Percentiles rank a stretch among this genome's conserved stretches.
phyloP scores from a whole-genome alignment of 2,888 invertebrate species.

The Chesias legatella region DNA sequence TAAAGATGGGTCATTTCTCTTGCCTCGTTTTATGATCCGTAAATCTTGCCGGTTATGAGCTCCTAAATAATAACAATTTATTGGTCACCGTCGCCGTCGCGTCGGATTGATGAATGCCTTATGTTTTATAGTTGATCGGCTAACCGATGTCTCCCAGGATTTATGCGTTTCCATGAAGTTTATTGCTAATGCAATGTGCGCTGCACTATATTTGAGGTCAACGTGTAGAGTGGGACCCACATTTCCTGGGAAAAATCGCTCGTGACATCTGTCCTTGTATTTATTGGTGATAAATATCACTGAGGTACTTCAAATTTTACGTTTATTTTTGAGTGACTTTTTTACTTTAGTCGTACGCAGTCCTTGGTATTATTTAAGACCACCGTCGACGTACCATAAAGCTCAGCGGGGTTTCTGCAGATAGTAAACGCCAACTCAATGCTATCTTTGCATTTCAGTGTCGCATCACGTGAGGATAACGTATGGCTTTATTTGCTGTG shows the following conservation, averaged over 20 bases:
- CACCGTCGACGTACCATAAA: constrained; percentile 33
- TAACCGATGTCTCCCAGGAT: constrained; percentile 55
- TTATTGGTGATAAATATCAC: not conserved
- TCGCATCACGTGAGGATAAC: constrained; percentile 29
- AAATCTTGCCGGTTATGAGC: constrained; percentile 74
- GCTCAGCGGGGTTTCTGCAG: constrained; percentile 35
- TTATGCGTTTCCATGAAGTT: constrained; percentile 62
- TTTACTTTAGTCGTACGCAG: constrained; percentile 10
- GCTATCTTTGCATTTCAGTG: constrained; percentile 36
- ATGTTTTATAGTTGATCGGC: constrained; percentile 58
- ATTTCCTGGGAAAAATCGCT: constrained; percentile 2
- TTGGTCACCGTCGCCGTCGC: constrained; percentile 58
- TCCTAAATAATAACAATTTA: constrained; percentile 76
- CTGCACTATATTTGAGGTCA: constrained; percentile 33
- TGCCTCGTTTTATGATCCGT: constrained; percentile 64
- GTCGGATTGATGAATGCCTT: constrained; percentile 66
- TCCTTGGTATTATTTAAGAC: constrained; percentile 28
- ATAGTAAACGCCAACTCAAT: constrained; percentile 26
- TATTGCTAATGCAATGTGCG: constrained; percentile 61
- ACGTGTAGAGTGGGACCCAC: constrained; percentile 11
- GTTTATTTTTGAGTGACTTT: not conserved
- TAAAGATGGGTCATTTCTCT: constrained; percentile 46
- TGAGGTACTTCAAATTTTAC: constrained; percentile 6
- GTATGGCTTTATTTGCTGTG: constrained; percentile 47
- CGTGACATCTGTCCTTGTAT: not conserved